A percentile compares a stretch with the other conserved stretches of the same genome.
phyloP scores from a whole-genome alignment of 1,140 invertebrate species.

The Tyrophagus putrescentiae region DNA sequence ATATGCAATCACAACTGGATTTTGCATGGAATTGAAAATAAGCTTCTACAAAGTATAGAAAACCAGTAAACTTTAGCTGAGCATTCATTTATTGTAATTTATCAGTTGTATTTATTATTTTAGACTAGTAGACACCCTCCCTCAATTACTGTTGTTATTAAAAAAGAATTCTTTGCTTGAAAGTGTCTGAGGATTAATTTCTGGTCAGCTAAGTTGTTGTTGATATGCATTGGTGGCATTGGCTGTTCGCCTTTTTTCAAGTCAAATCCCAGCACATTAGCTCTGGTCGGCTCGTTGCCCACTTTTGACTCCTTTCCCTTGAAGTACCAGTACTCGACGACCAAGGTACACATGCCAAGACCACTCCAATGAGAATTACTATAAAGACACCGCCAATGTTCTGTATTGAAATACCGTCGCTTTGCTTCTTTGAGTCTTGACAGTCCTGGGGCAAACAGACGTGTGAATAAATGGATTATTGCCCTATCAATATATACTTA shows the following conservation, averaged over 20 bases:
- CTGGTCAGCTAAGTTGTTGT: background rate
- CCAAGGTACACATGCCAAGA: conserved; percentile 77
- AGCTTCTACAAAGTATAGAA: background rate
- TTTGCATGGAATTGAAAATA: conserved; percentile 49
- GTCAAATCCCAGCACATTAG: background rate
- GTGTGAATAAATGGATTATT: no score
- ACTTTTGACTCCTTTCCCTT: conserved; percentile 27
- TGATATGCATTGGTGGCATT: background rate
- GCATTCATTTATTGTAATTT: background rate
- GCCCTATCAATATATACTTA: no score
- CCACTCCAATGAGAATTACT: conserved; percentile 83
- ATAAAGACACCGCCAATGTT: conserved; percentile 95
- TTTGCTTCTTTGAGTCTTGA: conserved; percentile 73
- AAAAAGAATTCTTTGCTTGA: no score
- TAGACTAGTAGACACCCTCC: no score
- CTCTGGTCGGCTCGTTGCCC: background rate
- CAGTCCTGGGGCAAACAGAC: no score
- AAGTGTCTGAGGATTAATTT: background rate
- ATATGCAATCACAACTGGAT: conserved; percentile 85
- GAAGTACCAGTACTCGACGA: conserved; percentile 89
- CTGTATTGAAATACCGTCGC: conserved; percentile 87
- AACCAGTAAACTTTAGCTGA: background rate
- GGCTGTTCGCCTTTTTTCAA: background rate
- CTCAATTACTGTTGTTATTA: no score
- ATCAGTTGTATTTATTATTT: background rate